Conservation (phyloP, 2,888 invertebrate species). For the Eumacrocentrus americanus region DNA sequence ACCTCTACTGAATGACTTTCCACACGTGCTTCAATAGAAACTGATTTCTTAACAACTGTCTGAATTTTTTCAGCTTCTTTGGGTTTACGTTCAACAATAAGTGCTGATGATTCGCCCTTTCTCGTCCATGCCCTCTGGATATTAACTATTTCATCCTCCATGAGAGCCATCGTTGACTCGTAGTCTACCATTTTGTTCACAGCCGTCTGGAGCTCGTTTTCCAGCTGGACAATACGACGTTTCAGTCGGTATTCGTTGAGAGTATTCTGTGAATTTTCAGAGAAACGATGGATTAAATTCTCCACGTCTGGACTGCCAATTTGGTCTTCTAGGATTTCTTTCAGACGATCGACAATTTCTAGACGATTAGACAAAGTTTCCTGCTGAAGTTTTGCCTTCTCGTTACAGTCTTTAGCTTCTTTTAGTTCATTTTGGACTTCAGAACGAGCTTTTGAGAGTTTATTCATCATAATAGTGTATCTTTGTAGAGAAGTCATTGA, state of each 20-base stretch:
- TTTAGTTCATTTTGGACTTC: conserved; percentile 39
- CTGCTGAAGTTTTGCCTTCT: conserved; percentile 45
- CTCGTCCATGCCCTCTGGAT: conserved; percentile 48
- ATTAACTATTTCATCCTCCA: conserved; percentile 50
- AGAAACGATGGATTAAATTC: conserved; percentile 49
- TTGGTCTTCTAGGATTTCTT: conserved; percentile 54
- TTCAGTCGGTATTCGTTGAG: conserved; percentile 47
- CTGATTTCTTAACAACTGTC: conserved; percentile 33
- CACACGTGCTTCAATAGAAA: conserved; percentile 35
- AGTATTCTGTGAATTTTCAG: conserved; percentile 48
- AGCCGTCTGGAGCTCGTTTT: conserved; percentile 45
- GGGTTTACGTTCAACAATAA: conserved; percentile 1
- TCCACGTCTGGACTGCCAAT: conserved; percentile 50
- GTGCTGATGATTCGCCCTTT: conserved; percentile 26
- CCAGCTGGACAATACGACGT: conserved; percentile 47
- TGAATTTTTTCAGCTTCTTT: conserved; percentile 11
- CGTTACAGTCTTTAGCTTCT: conserved; percentile 41
- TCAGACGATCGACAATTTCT: conserved; percentile 52
- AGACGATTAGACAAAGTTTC: conserved; percentile 48
- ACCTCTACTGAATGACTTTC: conserved; percentile 36
- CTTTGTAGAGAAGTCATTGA: conserved; percentile 48
- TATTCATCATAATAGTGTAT: conserved; percentile 37
- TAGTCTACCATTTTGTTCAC: conserved; percentile 43
- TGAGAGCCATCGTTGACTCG: conserved; percentile 41
- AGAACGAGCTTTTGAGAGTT: conserved; percentile 38